Conservation (phyloP, 1,140 invertebrate genomes). For the Diorhabda carinulata region DNA sequence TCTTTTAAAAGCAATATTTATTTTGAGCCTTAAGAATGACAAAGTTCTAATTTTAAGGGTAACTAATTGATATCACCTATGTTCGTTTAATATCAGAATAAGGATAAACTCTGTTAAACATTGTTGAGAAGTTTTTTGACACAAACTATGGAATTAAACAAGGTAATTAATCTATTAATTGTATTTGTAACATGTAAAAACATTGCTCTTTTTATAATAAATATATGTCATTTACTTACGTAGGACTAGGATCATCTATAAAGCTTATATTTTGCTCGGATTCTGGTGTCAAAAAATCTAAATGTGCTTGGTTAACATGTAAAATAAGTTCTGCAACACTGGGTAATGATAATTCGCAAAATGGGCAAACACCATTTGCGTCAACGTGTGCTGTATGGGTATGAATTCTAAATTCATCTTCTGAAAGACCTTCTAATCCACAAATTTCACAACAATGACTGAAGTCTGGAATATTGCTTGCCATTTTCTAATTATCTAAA, state of each 20-base stretch:
- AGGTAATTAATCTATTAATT: no score
- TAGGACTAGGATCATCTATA: constrained; percentile 62
- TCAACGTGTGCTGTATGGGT: constrained; percentile 72
- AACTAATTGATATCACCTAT: no score
- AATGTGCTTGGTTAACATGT: constrained; percentile 76
- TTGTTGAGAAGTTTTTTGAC: no score
- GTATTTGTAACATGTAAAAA: no score
- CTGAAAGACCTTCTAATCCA: constrained; percentile 71
- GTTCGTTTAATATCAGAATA: no score
- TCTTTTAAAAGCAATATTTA: no score
- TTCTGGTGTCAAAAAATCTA: constrained; percentile 72
- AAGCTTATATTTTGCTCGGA: constrained; percentile 58
- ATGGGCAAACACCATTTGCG: constrained; percentile 71
- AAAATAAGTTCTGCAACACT: constrained; percentile 69
- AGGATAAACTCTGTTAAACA: no score
- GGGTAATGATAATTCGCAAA: constrained; percentile 71
- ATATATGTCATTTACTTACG: constrained; percentile 45
- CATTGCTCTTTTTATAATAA: no score
- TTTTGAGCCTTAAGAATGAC: no score
- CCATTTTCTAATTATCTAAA: constrained; percentile 34
- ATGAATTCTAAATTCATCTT: constrained; percentile 75
- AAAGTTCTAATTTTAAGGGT: no score
- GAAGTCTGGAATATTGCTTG: constrained; percentile 45
- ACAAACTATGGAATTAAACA: no score
- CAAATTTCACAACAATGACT: constrained; percentile 74